Evolutionary conservation across 2,113 vertebrate genomes (phyloP), one percentile per base, ranked within the genome.

Genomic region (Balaeniceps rex): DNA sequence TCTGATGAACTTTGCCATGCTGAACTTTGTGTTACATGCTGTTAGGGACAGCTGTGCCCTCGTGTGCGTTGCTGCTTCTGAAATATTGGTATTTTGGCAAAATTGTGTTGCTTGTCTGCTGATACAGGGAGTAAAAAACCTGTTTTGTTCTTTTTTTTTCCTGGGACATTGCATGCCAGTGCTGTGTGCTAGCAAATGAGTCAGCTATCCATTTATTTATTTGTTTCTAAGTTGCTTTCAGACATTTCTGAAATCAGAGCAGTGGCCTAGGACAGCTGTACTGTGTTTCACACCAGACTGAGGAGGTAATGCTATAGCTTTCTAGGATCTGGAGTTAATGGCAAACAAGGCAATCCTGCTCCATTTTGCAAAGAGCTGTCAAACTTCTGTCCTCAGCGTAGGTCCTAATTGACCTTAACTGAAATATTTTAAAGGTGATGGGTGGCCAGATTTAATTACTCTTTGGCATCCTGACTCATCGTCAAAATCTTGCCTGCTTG

Each of bases 1-100:
- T 28, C 40, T 44, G 81, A 57, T 94, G 72, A 94, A 82, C 95
- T 95, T 94, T 95, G 83, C 40, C 83, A 84, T 72, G 44, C 34
- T 95, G 90, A 86, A 85, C 93, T 97, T 96, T 80, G 93, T 89
- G n/a, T 93, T 72, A 34, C n/a, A 36, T 47, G 57, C 31, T 55
- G 19, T 38, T 82, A 46, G 69, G 64, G 74, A 18, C 57, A 72
- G 24, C 63, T 91, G 46, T 80, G 54, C 34, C 12, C 10, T 15
- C 4, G 1, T 42, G 28, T 61, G 77, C 31, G 2, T 75, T 71
- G 60, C 52, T 72, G 66, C 42, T 85, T 82, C 80, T 83, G 79
- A 76, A 96, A 71, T 76, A 57, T 0, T 0, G 1, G 9, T 49
- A 8, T 14, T 81, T 91, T n/a, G 65, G 49, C 52, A 54, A 75